These are phyloP conservation scores for Oryzias celebensis DNA, from an alignment of 2,113 vertebrate genomes.

Conservation along the genomic window DNA sequence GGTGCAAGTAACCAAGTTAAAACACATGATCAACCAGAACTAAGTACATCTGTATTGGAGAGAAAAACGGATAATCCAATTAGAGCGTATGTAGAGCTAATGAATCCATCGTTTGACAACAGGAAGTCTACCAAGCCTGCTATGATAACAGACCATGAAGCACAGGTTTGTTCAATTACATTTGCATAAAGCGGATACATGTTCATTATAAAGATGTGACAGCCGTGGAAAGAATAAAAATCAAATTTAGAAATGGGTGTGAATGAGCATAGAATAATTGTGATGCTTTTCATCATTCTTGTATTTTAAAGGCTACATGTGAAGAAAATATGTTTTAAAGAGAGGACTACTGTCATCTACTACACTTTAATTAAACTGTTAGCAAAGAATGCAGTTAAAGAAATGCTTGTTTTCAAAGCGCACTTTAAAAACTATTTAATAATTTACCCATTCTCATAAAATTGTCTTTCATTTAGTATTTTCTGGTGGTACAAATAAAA, in stretches of 20 bases:
- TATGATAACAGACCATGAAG: neutral
- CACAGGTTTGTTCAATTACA: conserved; percentile 3
- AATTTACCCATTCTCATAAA: too few species aligned
- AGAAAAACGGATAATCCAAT: neutral
- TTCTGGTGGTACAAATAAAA: too few species aligned
- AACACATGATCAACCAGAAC: conserved; percentile 10
- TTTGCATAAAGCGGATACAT: neutral
- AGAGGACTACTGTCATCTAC: neutral
- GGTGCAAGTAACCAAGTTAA: conserved; percentile 38
- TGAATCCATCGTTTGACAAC: neutral
- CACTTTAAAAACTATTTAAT: too few species aligned
- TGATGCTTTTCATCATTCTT: conserved; percentile 1
- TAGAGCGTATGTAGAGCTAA: neutral
- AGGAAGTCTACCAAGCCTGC: neutral
- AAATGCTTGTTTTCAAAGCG: too few species aligned
- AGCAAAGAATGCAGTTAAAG: conserved; percentile 8
- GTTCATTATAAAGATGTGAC: neutral
- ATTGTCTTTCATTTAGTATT: too few species aligned
- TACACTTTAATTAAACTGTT: neutral
- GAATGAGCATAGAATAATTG: conserved; percentile 23
- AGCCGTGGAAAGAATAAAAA: neutral
- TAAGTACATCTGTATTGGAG: conserved; percentile 1
- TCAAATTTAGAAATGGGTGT: conserved; percentile 1
- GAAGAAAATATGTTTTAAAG: conserved; percentile 5
- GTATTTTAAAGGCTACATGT: conserved; percentile 20